A percentile compares a stretch with the other conserved stretches of the same genome.
Conservation (phyloP, 1,140 invertebrate species). For the Lasaia peninsularis region DNA sequence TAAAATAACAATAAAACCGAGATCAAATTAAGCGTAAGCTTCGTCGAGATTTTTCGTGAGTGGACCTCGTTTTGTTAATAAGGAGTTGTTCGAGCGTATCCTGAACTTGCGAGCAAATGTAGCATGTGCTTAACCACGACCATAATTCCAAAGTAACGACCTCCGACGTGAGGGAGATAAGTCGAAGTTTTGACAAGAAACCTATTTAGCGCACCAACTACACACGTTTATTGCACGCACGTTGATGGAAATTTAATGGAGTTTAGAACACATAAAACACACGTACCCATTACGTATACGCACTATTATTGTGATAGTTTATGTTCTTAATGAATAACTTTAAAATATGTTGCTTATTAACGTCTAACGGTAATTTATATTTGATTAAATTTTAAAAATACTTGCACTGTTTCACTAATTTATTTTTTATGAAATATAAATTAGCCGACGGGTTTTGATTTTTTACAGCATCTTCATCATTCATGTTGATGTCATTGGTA, state of each 20-base stretch:
- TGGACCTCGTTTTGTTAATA: conserved; percentile 43
- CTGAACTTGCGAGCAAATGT: conserved; percentile 72
- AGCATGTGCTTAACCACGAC: conserved; percentile 72
- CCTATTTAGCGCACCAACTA: conserved; percentile 32
- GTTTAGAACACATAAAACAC: neutral
- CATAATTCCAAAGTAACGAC: conserved; percentile 69
- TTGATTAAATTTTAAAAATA: too few species aligned
- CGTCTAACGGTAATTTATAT: too few species aligned
- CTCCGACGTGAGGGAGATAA: conserved; percentile 70
- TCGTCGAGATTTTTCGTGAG: conserved; percentile 11
- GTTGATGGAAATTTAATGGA: conserved; percentile 53
- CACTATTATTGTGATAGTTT: too few species aligned
- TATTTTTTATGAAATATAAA: too few species aligned
- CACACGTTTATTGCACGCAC: conserved; percentile 66
- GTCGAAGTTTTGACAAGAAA: conserved; percentile 60
- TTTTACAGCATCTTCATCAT: too few species aligned
- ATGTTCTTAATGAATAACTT: too few species aligned
- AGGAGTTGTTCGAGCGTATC: conserved; percentile 64
- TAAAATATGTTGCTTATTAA: too few species aligned
- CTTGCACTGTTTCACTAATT: too few species aligned
- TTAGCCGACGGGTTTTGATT: too few species aligned
- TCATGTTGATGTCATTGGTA: too few species aligned
- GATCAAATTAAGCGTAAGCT: conserved; percentile 13
- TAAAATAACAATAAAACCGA: conserved; percentile 3
- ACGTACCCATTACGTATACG: neutral